Evolutionary conservation across 1,140 invertebrate species (phyloP).

Genomic region (Papilio polyxenes): DNA sequence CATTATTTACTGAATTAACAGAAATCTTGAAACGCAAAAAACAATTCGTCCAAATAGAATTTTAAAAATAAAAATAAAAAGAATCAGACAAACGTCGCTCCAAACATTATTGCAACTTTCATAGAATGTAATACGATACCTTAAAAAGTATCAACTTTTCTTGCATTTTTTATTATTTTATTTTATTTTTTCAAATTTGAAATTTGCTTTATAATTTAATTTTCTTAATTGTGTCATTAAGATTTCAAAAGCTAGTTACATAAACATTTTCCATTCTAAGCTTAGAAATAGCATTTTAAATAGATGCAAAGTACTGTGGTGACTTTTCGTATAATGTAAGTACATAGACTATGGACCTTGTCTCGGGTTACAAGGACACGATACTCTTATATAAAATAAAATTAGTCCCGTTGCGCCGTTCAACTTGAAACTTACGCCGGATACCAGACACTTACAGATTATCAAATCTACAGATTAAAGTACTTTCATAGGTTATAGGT

Average conservation of each 20-base stretch:
- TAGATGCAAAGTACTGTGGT: not conserved
- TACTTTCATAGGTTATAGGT: not conserved
- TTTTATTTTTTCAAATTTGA: too few species aligned
- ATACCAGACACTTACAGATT: constrained; percentile 13
- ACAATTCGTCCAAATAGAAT: too few species aligned
- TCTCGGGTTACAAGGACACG: constrained; percentile 44
- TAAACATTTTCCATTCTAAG: not conserved
- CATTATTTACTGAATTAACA: too few species aligned
- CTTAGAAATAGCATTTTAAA: not conserved
- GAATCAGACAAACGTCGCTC: too few species aligned
- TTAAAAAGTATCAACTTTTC: too few species aligned
- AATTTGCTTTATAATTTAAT: not conserved
- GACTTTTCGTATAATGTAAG: not conserved
- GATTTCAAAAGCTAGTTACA: not conserved
- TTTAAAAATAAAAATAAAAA: too few species aligned
- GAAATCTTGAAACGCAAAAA: too few species aligned
- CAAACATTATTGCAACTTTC: too few species aligned
- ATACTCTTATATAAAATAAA: constrained; percentile 52
- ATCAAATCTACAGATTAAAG: constrained; percentile 16
- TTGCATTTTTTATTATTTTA: too few species aligned
- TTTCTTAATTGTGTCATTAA: not conserved
- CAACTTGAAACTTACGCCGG: constrained; percentile 44
- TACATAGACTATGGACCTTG: constrained; percentile 36
- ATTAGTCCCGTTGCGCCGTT: constrained; percentile 50
- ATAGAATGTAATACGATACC: too few species aligned